Evolutionary conservation across 2,797 vertebrate species (phyloP).

Genomic region (Neosilurus hyrtlii): DNA sequence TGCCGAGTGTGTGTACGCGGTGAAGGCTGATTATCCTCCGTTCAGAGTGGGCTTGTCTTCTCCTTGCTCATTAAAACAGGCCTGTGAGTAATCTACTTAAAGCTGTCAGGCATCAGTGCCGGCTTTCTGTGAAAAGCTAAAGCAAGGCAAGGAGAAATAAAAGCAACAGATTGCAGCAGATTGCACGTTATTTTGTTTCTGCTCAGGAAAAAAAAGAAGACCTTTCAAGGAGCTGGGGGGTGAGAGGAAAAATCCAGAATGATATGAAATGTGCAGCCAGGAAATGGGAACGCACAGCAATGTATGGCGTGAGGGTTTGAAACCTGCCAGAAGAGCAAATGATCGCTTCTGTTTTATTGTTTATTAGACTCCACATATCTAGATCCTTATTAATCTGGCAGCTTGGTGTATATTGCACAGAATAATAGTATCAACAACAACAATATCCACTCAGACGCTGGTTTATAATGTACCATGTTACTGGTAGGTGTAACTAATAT

Average conservation of each 20-base stretch:
- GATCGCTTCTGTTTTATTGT: background rate
- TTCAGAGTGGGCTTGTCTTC: slow-evolving; percentile 34
- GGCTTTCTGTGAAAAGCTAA: slow-evolving; percentile 42
- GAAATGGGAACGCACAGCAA: slow-evolving; percentile 1
- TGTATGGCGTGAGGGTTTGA: slow-evolving; percentile 16
- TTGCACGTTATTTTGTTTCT: slow-evolving; percentile 38
- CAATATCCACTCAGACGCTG: background rate
- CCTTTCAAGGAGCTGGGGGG: slow-evolving; percentile 22
- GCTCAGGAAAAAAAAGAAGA: slow-evolving; percentile 15
- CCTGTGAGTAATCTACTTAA: slow-evolving; percentile 48
- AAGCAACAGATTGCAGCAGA: slow-evolving; percentile 48
- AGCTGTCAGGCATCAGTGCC: slow-evolving; percentile 39
- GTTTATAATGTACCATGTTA: background rate
- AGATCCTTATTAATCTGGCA: background rate
- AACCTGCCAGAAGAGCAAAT: slow-evolving; percentile 4
- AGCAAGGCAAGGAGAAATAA: slow-evolving; percentile 35
- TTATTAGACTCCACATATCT: slow-evolving; percentile 10
- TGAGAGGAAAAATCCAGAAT: slow-evolving; percentile 4
- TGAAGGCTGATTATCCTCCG: slow-evolving; percentile 42
- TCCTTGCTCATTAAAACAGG: slow-evolving; percentile 48
- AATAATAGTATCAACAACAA: background rate
- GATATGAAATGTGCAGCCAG: background rate
- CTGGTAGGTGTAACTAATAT: background rate
- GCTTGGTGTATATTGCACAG: background rate
- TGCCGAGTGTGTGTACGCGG: slow-evolving; percentile 25